Base-by-base conservation (phyloP, 2,888 invertebrate genomes). In the Ethmia dodecea region DNA sequence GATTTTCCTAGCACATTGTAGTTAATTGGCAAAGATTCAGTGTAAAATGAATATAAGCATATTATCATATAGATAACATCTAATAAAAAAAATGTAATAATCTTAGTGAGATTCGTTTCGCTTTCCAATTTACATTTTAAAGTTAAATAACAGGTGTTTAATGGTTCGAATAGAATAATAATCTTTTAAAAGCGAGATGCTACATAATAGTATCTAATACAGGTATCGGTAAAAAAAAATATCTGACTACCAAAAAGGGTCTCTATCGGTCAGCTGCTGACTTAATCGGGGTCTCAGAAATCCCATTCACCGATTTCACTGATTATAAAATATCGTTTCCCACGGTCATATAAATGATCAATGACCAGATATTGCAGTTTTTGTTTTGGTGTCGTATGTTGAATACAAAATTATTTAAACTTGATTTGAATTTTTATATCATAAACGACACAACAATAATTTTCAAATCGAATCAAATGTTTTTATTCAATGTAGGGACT, bases 171-270 rank as follows among this genome's bases (percentile, higher is more conserved):
- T n/a, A n/a, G n/a, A n/a, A n/a, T n/a, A n/a, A n/a, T n/a, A n/a
- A n/a, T n/a, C n/a, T n/a, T n/a, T n/a, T n/a, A 6, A 18, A 18
- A 5, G 18, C 6, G 18, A 5, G 3, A 18, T 18, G 18, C 18
- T 18, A 18, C 5, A 5, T 18, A 6, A 6, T 3, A 18, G 3
- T 22, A n/a, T 22, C 22, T 22, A 22, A n/a, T n/a, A n/a, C 3
- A 22, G 22, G 22, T 22, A 26, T 37, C 28, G 38, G 45, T 54
- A 67, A 74, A 72, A 70, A 65, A 46, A 16, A 39, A 52, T 79
- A 78, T 78, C 78, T 80, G 77, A 43, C 64, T 66, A 60, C 69
- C 51, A 63, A 60, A 69, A 67, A 60, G 60, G 52, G 47, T 36
- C 36, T n/a, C 47, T 47, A 46, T 54, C 52, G 65, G 66, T 71